Percentiles rank a stretch among this genome's conserved stretches.
Conservation (phyloP, 2,888 invertebrate genomes). For the Trichopoda pennipes region DNA sequence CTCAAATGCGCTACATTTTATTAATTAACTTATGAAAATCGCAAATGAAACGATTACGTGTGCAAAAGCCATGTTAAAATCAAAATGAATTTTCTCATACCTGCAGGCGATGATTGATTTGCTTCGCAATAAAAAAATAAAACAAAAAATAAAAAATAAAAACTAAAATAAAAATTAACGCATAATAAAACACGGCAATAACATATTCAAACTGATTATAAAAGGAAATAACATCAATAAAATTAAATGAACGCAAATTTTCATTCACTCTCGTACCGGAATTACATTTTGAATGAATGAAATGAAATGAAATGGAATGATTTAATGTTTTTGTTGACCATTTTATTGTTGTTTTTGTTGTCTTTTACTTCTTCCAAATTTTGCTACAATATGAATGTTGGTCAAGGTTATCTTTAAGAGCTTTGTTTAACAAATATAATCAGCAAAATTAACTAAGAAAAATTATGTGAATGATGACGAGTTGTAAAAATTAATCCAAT, state of each 20-base stretch:
- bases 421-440: slow-evolving; percentile 35
- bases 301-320: too few relatives aligned
- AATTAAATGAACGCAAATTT: slow-evolving; percentile 60
- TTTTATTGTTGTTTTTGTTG: slow-evolving; percentile 13
- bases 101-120: slow-evolving; percentile 20
- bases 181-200: not conserved
- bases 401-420: slow-evolving; percentile 41
- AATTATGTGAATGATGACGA: slow-evolving; percentile 29
- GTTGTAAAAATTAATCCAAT: slow-evolving; percentile 34
- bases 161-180: not conserved
- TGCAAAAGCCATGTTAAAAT: not conserved
- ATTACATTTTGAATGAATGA: slow-evolving; percentile 21
- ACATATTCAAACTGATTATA: slow-evolving; percentile 18
- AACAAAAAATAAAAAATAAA: not conserved
- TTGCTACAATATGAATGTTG: slow-evolving; percentile 30
- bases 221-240: slow-evolving; percentile 66
- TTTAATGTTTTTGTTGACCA: slow-evolving; percentile 7
- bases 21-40: slow-evolving; percentile 16
- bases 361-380: slow-evolving; percentile 27
- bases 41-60: not conserved
- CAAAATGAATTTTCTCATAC: slow-evolving; percentile 20
- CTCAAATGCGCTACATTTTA: not conserved
- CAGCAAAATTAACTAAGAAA: not conserved
- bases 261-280: slow-evolving; percentile 51
- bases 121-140: too few relatives aligned